Evolutionary conservation across 1,140 invertebrate species (phyloP), one percentile per base, ranked within the genome.

Genomic region (Magallana gigas): DNA sequence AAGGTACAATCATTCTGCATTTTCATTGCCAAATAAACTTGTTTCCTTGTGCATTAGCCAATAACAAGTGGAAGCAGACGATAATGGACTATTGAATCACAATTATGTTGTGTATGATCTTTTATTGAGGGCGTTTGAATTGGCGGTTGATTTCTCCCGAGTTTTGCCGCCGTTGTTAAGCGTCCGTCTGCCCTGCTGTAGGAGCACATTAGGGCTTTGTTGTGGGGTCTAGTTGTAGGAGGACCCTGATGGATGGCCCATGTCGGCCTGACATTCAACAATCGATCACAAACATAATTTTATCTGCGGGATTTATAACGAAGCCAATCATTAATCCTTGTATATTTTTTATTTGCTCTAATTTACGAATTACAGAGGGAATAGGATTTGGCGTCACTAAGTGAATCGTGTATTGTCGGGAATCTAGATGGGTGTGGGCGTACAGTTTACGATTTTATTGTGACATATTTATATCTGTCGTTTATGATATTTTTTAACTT

Each of bases 281-380:
- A 76, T 76, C 3, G 68, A 29, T 29, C 11, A 12, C 68, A 76
- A 36, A 11, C 36, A 48, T 48, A 48, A 48, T 0, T 48, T 48
- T 48, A 48, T 76, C 23, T 76, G 36, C 23, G 36, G 3, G 68
- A 29, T 76, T 29, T 76, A 76, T 12, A 76, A 76, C 68, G 36
- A 76, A 12, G 68, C 18, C 36, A 76, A 76, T 76, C 68, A 76
- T 76, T 76, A 29, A 76, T 76, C 68, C 36, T 29, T 29, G 9
- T 23, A 0, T 76, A 12, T 76, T 76, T 76, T 76, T 71, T 8
- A 9, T 36, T 76, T 76, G 18, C 68, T 76, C 23, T 29, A 36
- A 29, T 76, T 76, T 8, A 23, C 36, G 8, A 76, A 76, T 76
- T 29, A 76, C 68, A 76, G 48, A 76, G 23, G 36, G 18, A 76